These are phyloP conservation scores for Meda fulgida DNA, from an alignment of 2,797 vertebrate species.

Conservation along the genomic window DNA sequence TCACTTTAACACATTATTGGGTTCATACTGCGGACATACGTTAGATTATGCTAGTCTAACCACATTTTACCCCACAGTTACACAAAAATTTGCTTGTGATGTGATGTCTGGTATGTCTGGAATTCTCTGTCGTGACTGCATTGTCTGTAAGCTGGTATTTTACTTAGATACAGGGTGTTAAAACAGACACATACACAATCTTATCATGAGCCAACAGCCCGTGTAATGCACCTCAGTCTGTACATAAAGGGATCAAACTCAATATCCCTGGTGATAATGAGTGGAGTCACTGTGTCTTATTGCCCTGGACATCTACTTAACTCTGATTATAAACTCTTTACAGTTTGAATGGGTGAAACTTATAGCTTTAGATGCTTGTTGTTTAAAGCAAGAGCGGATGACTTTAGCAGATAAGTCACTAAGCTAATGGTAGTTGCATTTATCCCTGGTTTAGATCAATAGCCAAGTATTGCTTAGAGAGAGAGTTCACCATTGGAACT, in stretches of 20 bases:
- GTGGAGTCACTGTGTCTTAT: conserved; percentile 14
- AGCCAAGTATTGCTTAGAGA: conserved; percentile 22
- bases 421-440: conserved; percentile 6
- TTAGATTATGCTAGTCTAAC: background rate
- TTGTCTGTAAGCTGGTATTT: conserved; percentile 28
- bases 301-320: conserved; percentile 14
- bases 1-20: background rate
- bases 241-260: background rate
- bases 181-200: conserved; percentile 28
- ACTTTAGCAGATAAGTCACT: background rate
- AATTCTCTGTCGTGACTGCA: conserved; percentile 30
- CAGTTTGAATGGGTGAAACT: conserved; percentile 13
- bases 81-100: conserved; percentile 24
- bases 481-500: conserved; percentile 23
- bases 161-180: conserved; percentile 21
- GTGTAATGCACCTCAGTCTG: background rate
- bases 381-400: conserved; percentile 4
- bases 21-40: conserved; percentile 11
- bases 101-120: conserved; percentile 40
- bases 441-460: conserved; percentile 4
- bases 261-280: conserved; percentile 11
- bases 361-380: conserved; percentile 17
- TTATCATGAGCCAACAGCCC: conserved; percentile 10
- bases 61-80: conserved; percentile 13
- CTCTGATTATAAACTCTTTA: conserved; percentile 34